Base-by-base conservation (phyloP, 1,140 invertebrate genomes). In the Drosophila mayri region DNA sequence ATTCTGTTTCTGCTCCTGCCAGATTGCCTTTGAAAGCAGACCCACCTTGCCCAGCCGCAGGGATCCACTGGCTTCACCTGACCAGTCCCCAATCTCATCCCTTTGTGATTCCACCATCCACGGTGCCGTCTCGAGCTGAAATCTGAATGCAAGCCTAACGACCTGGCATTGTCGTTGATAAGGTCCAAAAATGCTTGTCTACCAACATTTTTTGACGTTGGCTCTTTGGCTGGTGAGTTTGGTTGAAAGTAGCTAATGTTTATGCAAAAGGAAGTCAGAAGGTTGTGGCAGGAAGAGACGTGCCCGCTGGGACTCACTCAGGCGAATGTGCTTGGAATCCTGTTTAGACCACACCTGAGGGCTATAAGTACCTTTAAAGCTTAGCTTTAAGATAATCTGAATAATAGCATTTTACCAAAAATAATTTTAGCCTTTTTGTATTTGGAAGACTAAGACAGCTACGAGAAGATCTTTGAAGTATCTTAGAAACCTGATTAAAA, bases 161-260 rank as follows among this genome's bases (percentile, higher is more conserved):
- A 88, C 80, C 84, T 84, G 84, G 77, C 85, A 84, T 84, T 84
- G 85, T 84, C 73, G 85, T 88, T 90, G 80, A 88, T 88, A 88
- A 88, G 85, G 76, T 77, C 59, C 73, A 68, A 84, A 77, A 81
- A 71, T 84, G 74, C 49, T 67, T 54, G 65, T 80, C 68, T 71
- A 77, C 76, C 65, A 43, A 41, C 37, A 30, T 71, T 71, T 87
- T 68, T 64, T 30, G 61, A 43, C 41, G 38, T 20, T 30, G 12
- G 25, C 37, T 61, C 44, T 47, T 41, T 40, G 30, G 57, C 35
- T 63, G 46, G 20, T 49, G 47, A 28, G 49, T 54, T 20, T 72
- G 58, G 62, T 61, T 54, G n/a, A 49, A 46, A 60, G 61, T 66
- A 76, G 66, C 65, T 81, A 86, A 70, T 85, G 78, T 74, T 81